Base-by-base conservation (phyloP, 2,113 vertebrate species). In the Antigone vipio region DNA sequence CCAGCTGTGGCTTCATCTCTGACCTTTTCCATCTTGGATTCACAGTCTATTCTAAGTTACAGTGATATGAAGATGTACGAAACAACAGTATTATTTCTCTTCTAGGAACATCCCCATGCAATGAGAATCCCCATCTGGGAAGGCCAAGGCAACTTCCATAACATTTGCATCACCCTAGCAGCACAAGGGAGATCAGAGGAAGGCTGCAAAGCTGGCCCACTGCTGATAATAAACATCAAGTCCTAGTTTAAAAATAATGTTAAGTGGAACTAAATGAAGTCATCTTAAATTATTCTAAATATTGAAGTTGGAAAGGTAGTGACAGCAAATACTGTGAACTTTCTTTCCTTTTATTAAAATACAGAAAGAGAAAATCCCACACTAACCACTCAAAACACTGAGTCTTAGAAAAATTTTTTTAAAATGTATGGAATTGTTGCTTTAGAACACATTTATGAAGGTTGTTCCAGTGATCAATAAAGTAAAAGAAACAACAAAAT, bases 401-500 rank as follows among this genome's bases (percentile, higher is more conserved):
- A 77, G 35, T 82, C 69, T 45, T 27, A n/a, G 34, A 88, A 87
- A 86, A 86, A 29, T 9, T 42, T 35, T 72, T 80, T 9, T 8
- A 34, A 91, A 95, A 74, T 22, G 66, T 4, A 68, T 3, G 4
- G 56, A 87, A 75, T 9, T 84, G 42, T 53, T 69, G 62, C 56
- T 84, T 89, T 75, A 62, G 35, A 91, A 84, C 24, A 76, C 13
- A 56, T 87, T 75, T 78, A 84, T 49, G 79, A 93, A 73, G 38
- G 72, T 59, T 66, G 16, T 73, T 94, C 29, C 40, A 72, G 47
- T n/a, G 29, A 91, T 40, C 66, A 83, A 27, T 53, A 52, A 91
- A 73, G 62, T 86, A 90, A 84, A 91, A 85, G 58, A 88, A 95
- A 91, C 60, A 92, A 73, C 21, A 85, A 90, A 91, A 69, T 50